Evolutionary conservation across 2,113 vertebrate species (phyloP).

Genomic region (Phodopus roborovskii): DNA sequence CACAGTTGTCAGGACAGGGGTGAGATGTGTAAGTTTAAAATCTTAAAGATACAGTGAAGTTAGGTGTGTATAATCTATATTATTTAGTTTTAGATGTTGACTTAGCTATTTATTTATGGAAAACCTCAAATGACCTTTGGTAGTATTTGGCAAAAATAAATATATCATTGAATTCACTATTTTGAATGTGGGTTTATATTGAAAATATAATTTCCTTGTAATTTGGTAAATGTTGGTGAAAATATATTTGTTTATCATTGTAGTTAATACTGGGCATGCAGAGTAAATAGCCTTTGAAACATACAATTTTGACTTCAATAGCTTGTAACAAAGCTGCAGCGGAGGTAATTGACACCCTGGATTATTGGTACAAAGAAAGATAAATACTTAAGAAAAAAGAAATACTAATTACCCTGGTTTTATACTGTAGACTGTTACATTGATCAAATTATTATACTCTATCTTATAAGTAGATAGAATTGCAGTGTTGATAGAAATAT

Average conservation of each 20-base stretch:
- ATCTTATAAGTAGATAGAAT: not conserved
- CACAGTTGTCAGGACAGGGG: not conserved
- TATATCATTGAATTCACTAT: not conserved
- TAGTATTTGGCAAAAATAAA: slow-evolving; percentile 6
- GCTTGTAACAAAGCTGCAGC: not conserved
- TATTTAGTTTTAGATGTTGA: slow-evolving; percentile 31
- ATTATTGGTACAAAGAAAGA: not conserved
- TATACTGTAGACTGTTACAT: not conserved
- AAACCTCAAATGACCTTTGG: slow-evolving; percentile 23
- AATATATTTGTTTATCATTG: not conserved
- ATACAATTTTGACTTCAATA: not conserved
- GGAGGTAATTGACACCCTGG: not conserved
- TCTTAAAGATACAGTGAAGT: not conserved
- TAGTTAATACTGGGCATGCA: not conserved
- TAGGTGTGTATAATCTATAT: not conserved
- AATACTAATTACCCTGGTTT: not conserved
- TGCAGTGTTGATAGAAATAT: not conserved
- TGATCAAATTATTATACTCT: not conserved
- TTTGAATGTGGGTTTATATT: not conserved
- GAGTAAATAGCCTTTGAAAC: not conserved
- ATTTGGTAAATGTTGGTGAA: slow-evolving; percentile 27
- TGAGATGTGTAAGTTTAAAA: slow-evolving; percentile 1
- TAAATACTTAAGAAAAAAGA: not conserved
- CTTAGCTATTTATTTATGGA: slow-evolving; percentile 23
- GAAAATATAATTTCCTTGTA: slow-evolving; percentile 35